Evolutionary conservation across 2,888 invertebrate species (phyloP), one percentile per base, ranked within the genome.

Genomic region (Margaritifera margaritifera): DNA sequence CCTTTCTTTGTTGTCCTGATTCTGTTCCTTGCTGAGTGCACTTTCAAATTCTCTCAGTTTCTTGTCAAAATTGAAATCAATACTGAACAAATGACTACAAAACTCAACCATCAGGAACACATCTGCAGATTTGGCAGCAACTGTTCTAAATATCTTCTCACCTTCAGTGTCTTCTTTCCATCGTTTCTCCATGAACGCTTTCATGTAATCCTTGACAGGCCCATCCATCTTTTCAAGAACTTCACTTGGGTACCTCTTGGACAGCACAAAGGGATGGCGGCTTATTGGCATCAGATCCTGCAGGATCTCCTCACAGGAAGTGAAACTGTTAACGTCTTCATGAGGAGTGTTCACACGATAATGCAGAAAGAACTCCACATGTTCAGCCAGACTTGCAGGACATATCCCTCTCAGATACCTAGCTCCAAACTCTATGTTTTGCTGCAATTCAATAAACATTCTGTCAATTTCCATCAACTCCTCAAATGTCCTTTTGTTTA

Each of bases 371-470:
- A 4, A 20, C 5, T 69, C 55, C 1, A 65, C 61, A 18, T 60
- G 5, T n/a, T 56, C 51, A 52, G 15, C 58, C 8, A 76, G 22
- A 18, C 22, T 52, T 8, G 27, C 11, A 18, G 62, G 55, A 59
- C 62, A 71, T 6, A 27, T 62, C 25, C n/a, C 52, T 3, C 24
- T 24, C 56, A 76, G 52, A 19, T 50, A 52, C 2, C 22, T 20
- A 22, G 63, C 65, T 22, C 77, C 78, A 59, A 64, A 51, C 2
- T 72, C 63, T 15, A 80, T 65, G 27, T 75, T 71, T 20, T 24
- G 57, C 18, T 78, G 75, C 60, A 72, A 64, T 51, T 74, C 74
- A 4, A 80, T 55, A 24, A 72, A 52, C 54, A 75, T 54, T 20
- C 75, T 56, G 53, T 77, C 77, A 19, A 68, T 42, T 11, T 1